Evolutionary conservation across 2,113 vertebrate species (phyloP).

Genomic region (Pseudopipra pipra): DNA sequence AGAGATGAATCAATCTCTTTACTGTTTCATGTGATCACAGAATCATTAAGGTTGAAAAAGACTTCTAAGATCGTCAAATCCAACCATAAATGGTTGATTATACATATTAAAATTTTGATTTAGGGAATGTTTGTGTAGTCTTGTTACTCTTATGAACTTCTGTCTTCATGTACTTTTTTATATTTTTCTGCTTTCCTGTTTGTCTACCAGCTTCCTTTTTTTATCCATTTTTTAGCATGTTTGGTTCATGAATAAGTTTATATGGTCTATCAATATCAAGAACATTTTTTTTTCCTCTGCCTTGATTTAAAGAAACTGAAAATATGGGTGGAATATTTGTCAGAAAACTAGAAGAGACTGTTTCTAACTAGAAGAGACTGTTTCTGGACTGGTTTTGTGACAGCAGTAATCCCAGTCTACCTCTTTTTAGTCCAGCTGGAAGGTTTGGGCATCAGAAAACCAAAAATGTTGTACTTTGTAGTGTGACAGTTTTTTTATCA

Average conservation of each 20-base stretch:
- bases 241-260: conserved; percentile 27
- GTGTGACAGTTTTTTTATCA: background rate
- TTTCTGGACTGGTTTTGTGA: background rate
- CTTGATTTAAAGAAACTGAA: conserved; percentile 18
- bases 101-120: background rate
- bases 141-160: background rate
- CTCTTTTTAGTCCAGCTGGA: background rate
- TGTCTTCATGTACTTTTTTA: background rate
- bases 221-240: conserved; percentile 36
- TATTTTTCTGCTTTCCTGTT: background rate
- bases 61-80: background rate
- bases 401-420: background rate
- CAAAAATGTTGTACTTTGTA: background rate
- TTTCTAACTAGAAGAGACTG: background rate
- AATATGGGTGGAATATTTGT: background rate
- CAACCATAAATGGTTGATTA: background rate
- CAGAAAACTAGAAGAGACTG: background rate
- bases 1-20: background rate
- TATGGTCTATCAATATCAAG: conserved; percentile 9
- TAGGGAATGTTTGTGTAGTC: background rate
- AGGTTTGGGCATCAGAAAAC: background rate
- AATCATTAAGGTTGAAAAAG: background rate
- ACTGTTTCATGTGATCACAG: background rate
- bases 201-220: background rate
- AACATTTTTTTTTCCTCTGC: background rate